Percentiles rank a stretch among this genome's conserved stretches.
Evolutionary conservation across 2,113 vertebrate species (phyloP).

Genomic region (Crotalus helleri): DNA sequence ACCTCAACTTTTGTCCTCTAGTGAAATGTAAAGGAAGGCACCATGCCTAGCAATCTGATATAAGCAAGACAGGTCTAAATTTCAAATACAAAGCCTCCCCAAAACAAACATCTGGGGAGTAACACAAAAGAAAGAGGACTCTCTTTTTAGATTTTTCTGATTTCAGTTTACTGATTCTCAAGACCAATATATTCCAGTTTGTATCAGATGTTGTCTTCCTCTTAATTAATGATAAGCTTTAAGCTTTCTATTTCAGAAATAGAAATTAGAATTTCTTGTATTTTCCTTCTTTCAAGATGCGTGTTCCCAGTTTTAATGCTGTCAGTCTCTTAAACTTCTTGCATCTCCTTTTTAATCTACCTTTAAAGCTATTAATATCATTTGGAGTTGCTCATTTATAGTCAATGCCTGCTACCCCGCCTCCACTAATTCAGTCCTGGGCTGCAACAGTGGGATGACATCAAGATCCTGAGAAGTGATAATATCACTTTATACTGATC

Average conservation of each 20-base stretch:
- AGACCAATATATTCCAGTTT: constrained; percentile 1
- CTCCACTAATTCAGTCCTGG: background rate
- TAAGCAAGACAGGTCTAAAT: background rate
- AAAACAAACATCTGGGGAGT: background rate
- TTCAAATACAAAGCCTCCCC: constrained; percentile 6
- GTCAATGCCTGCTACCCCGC: background rate
- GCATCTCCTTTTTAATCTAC: background rate
- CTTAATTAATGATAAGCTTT: background rate
- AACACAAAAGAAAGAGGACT: background rate
- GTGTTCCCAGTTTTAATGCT: background rate
- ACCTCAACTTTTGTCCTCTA: constrained; percentile 23
- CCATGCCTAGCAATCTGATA: background rate
- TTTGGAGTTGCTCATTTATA: background rate
- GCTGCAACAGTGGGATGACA: background rate
- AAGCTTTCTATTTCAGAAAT: fast-evolving
- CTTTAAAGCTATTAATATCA: background rate
- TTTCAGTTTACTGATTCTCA: fast-evolving
- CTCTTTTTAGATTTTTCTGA: background rate
- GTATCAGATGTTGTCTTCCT: background rate
- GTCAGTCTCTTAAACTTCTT: background rate
- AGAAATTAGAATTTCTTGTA: background rate
- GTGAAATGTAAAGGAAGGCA: constrained; percentile 24
- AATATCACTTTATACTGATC: background rate
- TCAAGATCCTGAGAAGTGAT: background rate
- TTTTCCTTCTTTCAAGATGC: background rate